Evolutionary conservation across 2,797 vertebrate genomes (phyloP).

Genomic region (Tenualosa ilisha): DNA sequence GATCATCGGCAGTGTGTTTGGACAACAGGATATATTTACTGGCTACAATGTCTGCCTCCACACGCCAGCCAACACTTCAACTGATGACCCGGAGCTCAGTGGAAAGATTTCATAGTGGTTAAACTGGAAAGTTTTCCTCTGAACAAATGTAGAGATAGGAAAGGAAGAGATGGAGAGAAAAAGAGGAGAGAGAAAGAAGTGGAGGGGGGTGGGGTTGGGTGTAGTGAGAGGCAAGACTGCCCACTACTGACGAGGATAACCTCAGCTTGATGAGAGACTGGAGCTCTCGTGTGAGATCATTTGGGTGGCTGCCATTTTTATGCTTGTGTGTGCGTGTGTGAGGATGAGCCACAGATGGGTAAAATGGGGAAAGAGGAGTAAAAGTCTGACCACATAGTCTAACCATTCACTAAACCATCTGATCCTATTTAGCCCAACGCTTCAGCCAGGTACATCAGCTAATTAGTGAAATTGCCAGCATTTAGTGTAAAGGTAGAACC

Average conservation of each 20-base stretch:
- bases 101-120: constrained; percentile 38
- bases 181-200: background rate
- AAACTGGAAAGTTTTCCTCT: constrained; percentile 20
- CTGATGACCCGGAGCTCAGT: constrained; percentile 34
- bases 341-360: no score
- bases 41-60: constrained; percentile 3
- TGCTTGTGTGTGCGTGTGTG: no score
- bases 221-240: background rate
- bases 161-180: no score
- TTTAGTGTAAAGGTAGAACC: no score
- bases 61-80: constrained; percentile 30
- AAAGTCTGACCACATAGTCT: no score
- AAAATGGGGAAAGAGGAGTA: no score
- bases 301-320: background rate
- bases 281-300: background rate
- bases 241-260: background rate
- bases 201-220: background rate
- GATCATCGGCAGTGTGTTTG: constrained; percentile 28
- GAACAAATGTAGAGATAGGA: constrained; percentile 23
- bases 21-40: constrained; percentile 33
- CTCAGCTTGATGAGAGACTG: background rate
- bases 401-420: no score
- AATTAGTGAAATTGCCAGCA: no score
- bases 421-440: no score
- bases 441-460: no score